A percentile compares a stretch with the other conserved stretches of the same genome.
Conservation (phyloP, 2,113 vertebrate species). For the Neolamprologus brichardi region DNA sequence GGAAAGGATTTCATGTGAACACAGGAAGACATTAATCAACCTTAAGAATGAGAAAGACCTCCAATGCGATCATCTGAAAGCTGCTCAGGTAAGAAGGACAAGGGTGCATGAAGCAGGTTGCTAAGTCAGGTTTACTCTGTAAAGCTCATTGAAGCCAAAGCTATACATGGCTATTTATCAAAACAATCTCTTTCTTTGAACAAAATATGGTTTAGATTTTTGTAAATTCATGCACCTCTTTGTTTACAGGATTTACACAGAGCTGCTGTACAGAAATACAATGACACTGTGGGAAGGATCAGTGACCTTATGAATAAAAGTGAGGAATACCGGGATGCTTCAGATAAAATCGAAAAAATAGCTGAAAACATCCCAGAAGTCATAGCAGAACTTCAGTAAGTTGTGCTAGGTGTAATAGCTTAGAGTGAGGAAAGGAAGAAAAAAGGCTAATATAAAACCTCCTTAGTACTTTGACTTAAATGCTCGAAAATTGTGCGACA, state of each 20-base stretch:
- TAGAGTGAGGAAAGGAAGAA: not conserved
- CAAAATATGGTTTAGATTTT: not conserved
- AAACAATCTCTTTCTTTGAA: not conserved
- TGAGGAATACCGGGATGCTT: conserved; percentile 22
- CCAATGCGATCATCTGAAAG: conserved; percentile 25
- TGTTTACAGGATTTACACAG: conserved; percentile 49
- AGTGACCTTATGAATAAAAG: conserved; percentile 39
- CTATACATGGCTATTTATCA: not conserved
- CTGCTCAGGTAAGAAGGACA: conserved; percentile 41
- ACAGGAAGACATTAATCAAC: conserved; percentile 39
- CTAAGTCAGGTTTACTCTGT: not conserved
- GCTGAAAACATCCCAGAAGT: conserved; percentile 21
- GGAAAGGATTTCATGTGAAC: conserved; percentile 26
- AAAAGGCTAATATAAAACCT: not conserved
- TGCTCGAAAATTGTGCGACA: not conserved
- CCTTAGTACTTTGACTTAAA: not conserved
- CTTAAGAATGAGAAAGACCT: conserved; percentile 41
- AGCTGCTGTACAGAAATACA: conserved; percentile 25
- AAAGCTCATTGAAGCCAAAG: not conserved
- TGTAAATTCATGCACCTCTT: not conserved
- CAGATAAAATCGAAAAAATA: conserved; percentile 35
- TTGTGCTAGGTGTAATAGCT: not conserved
- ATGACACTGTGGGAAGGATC: conserved; percentile 20
- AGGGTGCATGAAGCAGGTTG: not conserved
- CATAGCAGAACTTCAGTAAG: conserved; percentile 64